A percentile compares a stretch with the other conserved stretches of the same genome.
These are phyloP conservation scores for Watsonalla binaria DNA, from an alignment of 2,888 invertebrate genomes.

Conservation along the genomic window DNA sequence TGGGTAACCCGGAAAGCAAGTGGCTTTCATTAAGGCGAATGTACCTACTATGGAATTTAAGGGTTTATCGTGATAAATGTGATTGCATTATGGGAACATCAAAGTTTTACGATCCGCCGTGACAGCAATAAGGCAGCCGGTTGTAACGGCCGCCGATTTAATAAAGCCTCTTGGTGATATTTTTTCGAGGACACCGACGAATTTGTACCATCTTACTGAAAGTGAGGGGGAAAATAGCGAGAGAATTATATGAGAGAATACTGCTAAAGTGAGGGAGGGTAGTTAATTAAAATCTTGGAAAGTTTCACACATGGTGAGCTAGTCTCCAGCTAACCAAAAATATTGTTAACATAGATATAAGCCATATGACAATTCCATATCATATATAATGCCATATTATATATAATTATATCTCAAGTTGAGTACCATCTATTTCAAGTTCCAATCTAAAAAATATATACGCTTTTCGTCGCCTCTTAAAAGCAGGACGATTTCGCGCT, in stretches of 20 bases:
- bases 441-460: too few relatives aligned
- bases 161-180: constrained; percentile 22
- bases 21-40: background rate
- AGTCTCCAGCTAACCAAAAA: background rate
- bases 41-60: constrained; percentile 8
- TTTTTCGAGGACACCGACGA: background rate
- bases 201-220: background rate
- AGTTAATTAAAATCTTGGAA: too few relatives aligned
- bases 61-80: constrained; percentile 32
- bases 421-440: background rate
- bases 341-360: too few relatives aligned
- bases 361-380: too few relatives aligned
- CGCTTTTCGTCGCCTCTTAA: background rate
- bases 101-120: constrained; percentile 33
- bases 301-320: too few relatives aligned
- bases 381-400: too few relatives aligned
- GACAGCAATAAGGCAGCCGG: constrained; percentile 19
- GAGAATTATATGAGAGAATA: too few relatives aligned
- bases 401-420: background rate
- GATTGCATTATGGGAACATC: constrained; percentile 37
- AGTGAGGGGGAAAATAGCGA: too few relatives aligned
- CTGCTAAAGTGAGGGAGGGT: too few relatives aligned
- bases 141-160: constrained; percentile 41
- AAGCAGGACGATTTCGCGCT: background rate
- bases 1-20: background rate